Evolutionary conservation across 2,888 invertebrate species (phyloP).

Genomic region (Hesperia comma): DNA sequence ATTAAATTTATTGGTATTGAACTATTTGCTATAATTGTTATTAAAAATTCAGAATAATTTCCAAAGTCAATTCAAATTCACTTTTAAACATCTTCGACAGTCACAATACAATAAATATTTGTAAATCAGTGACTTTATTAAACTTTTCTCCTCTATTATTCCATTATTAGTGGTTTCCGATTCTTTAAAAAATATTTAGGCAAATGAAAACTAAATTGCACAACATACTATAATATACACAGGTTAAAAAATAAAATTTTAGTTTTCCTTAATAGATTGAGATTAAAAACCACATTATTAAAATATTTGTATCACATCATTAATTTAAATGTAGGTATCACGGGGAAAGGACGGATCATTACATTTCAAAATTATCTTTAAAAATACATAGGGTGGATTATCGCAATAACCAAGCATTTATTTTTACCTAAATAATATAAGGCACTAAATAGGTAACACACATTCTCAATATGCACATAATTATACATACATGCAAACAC

Average conservation of each 20-base stretch:
- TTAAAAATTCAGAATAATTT: no score
- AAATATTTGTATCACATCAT: constrained; percentile 18
- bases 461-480: neutral
- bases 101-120: neutral
- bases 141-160: no score
- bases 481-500: neutral
- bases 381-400: neutral
- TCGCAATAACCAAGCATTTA: neutral
- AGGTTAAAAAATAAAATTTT: no score
- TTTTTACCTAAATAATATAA: neutral
- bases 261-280: neutral
- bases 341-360: constrained; percentile 36
- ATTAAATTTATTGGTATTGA: neutral
- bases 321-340: constrained; percentile 8
- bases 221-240: no score
- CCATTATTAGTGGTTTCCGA: no score
- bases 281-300: constrained; percentile 4
- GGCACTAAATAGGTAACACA: constrained; percentile 19
- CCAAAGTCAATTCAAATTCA: no score
- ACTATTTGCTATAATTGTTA: neutral
- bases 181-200: no score
- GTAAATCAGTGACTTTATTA: no score
- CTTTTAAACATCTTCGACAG: neutral
- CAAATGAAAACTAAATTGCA: no score
- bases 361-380: constrained; percentile 1